A percentile compares a stretch with the other conserved stretches of the same genome.
phyloP scores from a whole-genome alignment of 2,888 invertebrate species.

The Metacarcinus magister region DNA sequence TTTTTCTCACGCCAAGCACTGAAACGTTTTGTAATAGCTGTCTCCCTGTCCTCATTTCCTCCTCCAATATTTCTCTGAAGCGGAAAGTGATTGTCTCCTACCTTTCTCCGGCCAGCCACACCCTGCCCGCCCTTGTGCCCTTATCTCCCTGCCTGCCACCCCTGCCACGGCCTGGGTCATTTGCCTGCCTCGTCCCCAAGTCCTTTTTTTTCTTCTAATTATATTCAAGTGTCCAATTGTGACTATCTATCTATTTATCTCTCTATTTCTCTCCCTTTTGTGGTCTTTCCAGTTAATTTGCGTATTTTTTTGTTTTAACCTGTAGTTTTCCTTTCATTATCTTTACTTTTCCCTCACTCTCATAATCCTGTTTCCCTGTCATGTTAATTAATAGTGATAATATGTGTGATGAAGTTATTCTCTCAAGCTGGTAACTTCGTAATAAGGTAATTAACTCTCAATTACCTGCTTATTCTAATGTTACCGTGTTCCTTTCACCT shows the following conservation, averaged over 20 bases:
- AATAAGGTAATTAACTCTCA: no score
- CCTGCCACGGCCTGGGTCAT: no score
- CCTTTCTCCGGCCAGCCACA: background rate
- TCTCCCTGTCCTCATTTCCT: background rate
- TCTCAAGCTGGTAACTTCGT: no score
- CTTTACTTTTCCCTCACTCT: background rate
- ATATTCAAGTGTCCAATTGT: no score
- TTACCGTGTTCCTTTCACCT: no score
- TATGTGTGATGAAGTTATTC: no score
- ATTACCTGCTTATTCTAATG: no score
- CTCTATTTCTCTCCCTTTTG: no score
- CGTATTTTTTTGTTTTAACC: background rate
- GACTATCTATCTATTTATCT: no score
- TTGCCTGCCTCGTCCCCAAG: background rate
- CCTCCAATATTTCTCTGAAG: background rate
- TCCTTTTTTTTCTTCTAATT: background rate
- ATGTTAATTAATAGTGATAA: no score
- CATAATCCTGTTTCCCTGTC: background rate
- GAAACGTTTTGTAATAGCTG: background rate
- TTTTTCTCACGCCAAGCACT: background rate
- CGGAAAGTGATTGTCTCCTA: background rate
- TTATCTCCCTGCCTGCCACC: background rate
- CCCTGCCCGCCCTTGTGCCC: constrained; percentile 12
- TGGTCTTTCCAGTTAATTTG: no score
- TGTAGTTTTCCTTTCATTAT: background rate